A percentile compares a stretch with the other conserved stretches of the same genome.
Evolutionary conservation across 2,797 vertebrate species (phyloP).

Genomic region (Alosa sapidissima): DNA sequence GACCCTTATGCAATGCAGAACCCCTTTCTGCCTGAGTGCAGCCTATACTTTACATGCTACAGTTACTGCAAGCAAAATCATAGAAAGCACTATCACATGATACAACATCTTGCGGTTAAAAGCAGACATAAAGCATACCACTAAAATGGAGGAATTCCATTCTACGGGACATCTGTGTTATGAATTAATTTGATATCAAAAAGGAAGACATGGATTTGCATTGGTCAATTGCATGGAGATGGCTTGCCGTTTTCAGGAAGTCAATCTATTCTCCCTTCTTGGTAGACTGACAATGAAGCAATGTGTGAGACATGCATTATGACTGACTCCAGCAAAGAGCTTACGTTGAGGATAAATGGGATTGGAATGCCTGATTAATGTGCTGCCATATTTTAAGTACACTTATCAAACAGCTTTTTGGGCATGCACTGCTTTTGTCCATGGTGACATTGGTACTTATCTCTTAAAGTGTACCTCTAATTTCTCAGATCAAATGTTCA

Average conservation of each 20-base stretch:
- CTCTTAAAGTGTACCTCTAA: slow-evolving; percentile 29
- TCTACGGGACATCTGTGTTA: background rate
- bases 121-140: background rate
- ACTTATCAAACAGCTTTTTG: slow-evolving; percentile 51
- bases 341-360: background rate
- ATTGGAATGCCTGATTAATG: background rate
- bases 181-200: background rate
- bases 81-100: background rate
- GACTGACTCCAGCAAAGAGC: background rate
- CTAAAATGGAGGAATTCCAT: background rate
- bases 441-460: slow-evolving; percentile 61
- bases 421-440: slow-evolving; percentile 37
- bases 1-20: slow-evolving; percentile 50
- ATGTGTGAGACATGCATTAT: background rate
- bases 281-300: background rate
- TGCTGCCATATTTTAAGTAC: background rate
- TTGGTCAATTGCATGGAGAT: background rate
- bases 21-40: slow-evolving; percentile 28
- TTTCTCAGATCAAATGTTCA: slow-evolving; percentile 33
- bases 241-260: background rate
- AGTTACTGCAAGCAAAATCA: slow-evolving; percentile 52
- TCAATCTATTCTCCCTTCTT: background rate
- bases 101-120: background rate
- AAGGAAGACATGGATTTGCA: background rate
- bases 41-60: slow-evolving; percentile 47